Base-by-base conservation (phyloP, 2,113 vertebrate species). In the Tupaia chinensis region DNA sequence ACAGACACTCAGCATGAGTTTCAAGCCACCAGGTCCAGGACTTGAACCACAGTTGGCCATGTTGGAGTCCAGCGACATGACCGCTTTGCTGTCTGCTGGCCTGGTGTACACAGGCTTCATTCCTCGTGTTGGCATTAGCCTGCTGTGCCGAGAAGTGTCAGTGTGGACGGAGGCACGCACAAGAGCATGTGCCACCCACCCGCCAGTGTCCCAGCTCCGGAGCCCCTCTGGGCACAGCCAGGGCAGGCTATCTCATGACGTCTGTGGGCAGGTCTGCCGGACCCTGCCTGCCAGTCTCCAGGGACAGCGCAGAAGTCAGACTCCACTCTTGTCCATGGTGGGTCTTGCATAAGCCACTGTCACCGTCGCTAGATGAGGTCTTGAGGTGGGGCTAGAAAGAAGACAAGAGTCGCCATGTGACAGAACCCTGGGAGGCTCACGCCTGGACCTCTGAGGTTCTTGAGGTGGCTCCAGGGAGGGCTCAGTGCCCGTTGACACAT, bases 41-140 rank as follows among this genome's bases (percentile, higher is more conserved):
- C 44, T 44, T 44, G 44, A 44, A 44, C 3, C 44, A 44, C 44
- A 44, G 44, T 44, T 44, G 44, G 44, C 44, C 44, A 44, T 44
- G 44, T 44, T 44, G 44, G 44, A 44, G 44, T 44, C 44, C 44
- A 44, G 44, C 3, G 44, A 44, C 44, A 44, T 44, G 44, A 44
- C 44, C 44, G 44, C 44, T 44, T 4, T 44, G 44, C 44, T 44
- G 44, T 44, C 44, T 44, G 44, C 44, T 44, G 44, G 44, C 44
- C 44, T 44, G 44, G 44, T 5, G 44, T 44, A 44, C 44, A 44
- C 44, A 44, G 44, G 44, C 94, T 98, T 80, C 96, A 97, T 95
- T 97, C 98, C 97, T 98, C 97, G 98, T 96, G 87, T 93, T 94
- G 95, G 66, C 94, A 96, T 96, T 97, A 97, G 94, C 92, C 74